Percentiles rank a stretch among this genome's conserved stretches.
These are phyloP conservation scores for Rhynchophorus ferrugineus DNA, from an alignment of 1,140 invertebrate species.

Conservation along the genomic window DNA sequence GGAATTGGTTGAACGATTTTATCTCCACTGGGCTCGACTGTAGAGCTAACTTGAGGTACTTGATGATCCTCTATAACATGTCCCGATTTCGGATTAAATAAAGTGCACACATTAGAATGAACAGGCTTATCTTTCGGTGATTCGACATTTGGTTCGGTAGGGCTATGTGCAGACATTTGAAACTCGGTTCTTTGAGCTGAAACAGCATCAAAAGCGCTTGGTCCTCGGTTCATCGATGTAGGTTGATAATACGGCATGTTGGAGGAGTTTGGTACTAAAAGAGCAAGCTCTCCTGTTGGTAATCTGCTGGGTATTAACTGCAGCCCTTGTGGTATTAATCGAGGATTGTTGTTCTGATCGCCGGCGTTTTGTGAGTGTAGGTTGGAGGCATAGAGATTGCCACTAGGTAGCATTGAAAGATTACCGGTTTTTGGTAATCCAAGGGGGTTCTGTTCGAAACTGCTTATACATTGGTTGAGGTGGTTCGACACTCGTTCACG, in stretches of 20 bases:
- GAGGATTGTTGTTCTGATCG: conserved; percentile 35
- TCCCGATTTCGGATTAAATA: conserved; percentile 18
- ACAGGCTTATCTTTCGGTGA: conserved; percentile 30
- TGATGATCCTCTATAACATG: conserved; percentile 26
- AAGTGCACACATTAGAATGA: conserved; percentile 6
- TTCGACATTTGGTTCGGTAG: conserved; percentile 15
- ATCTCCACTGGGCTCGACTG: conserved; percentile 11
- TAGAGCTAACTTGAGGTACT: conserved; percentile 32
- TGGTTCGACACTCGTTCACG: conserved; percentile 64
- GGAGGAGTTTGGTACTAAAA: conserved; percentile 48
- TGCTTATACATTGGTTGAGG: conserved; percentile 45
- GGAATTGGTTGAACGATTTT: conserved; percentile 9
- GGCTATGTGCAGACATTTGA: conserved; percentile 30
- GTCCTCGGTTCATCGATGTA: conserved; percentile 15
- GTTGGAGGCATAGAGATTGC: conserved; percentile 12
- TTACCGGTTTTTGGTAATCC: conserved; percentile 25
- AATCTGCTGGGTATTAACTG: conserved; percentile 58
- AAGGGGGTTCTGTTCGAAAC: conserved; percentile 35
- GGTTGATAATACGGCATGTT: conserved; percentile 32
- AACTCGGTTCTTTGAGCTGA: conserved; percentile 25
- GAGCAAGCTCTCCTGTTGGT: conserved; percentile 54
- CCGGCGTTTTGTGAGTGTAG: conserved; percentile 15
- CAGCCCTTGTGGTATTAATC: conserved; percentile 44
- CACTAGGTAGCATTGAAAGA: conserved; percentile 20
- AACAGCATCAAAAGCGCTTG: conserved; percentile 38